phyloP scores from a whole-genome alignment of 2,113 vertebrate species.

The Lagenorhynchus albirostris region DNA sequence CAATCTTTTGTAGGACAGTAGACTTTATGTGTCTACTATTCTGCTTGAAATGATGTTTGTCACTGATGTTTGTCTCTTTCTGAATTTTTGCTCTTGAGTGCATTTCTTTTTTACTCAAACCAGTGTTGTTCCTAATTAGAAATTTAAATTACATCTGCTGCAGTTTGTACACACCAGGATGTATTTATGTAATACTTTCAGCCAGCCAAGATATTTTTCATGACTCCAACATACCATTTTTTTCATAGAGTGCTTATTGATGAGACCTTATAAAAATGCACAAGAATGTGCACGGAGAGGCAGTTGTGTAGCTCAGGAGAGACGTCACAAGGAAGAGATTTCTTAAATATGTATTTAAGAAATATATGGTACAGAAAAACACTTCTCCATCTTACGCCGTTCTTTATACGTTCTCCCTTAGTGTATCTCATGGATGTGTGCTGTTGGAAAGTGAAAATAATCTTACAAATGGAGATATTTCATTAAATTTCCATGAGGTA shows the following conservation, averaged over 20 bases:
- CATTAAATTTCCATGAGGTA: conserved; percentile 79
- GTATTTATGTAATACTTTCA: conserved; percentile 59
- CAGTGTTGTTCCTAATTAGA: conserved; percentile 57
- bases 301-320: background rate
- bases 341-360: background rate
- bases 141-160: conserved; percentile 65
- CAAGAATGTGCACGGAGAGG: background rate
- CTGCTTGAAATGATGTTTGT: background rate
- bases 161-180: conserved; percentile 42
- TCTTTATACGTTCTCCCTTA: background rate
- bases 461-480: conserved; percentile 59
- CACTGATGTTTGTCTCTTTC: background rate
- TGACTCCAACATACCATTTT: conserved; percentile 49
- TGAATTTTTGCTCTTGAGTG: conserved; percentile 28
- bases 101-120: conserved; percentile 21
- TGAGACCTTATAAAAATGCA: conserved; percentile 45
- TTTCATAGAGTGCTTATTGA: conserved; percentile 31
- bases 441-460: conserved; percentile 65
- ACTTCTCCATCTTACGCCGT: background rate
- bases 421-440: conserved; percentile 5
- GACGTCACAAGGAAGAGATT: background rate
- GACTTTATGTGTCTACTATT: background rate
- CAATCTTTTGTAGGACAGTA: background rate
- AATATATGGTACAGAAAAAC: background rate
- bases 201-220: conserved; percentile 63